Evolutionary conservation across 2,113 vertebrate genomes (phyloP).

Genomic region (Mesembrinibis cayennensis): DNA sequence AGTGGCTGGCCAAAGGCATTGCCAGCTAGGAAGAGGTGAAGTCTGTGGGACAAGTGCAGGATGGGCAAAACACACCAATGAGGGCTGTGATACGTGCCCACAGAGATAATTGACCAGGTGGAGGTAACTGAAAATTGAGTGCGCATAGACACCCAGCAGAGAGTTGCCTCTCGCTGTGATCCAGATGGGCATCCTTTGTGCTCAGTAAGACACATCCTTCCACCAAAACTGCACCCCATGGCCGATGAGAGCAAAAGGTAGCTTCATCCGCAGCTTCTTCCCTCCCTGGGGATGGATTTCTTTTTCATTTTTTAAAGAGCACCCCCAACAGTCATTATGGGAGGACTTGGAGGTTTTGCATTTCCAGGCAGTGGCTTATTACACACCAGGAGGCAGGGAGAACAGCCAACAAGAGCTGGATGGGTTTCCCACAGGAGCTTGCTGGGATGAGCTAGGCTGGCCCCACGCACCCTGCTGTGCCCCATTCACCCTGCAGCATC

Average conservation of each 20-base stretch:
- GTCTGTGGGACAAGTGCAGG: neutral
- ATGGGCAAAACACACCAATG: fast-evolving
- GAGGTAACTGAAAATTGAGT: neutral
- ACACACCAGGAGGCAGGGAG: fast-evolving
- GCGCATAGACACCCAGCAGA: neutral
- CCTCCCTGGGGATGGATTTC: fast-evolving
- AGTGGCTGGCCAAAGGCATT: neutral
- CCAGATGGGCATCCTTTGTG: neutral
- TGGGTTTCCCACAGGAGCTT: neutral
- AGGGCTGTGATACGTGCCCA: neutral
- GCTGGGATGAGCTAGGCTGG: neutral
- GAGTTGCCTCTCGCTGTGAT: neutral
- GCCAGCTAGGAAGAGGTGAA: neutral
- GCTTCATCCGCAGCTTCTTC: neutral
- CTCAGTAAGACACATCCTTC: neutral
- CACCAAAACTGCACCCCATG: neutral
- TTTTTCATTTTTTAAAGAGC: neutral
- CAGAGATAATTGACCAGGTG: neutral
- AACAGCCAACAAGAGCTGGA: neutral
- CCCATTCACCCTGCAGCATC: neutral
- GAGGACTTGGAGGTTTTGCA: neutral
- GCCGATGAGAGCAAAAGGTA: neutral
- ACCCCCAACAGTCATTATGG: neutral
- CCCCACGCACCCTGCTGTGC: neutral
- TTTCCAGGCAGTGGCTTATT: neutral